Evolutionary conservation across 2,888 invertebrate genomes (phyloP), one percentile per base, ranked within the genome.

Genomic region (Trichopria drosophilae): DNA sequence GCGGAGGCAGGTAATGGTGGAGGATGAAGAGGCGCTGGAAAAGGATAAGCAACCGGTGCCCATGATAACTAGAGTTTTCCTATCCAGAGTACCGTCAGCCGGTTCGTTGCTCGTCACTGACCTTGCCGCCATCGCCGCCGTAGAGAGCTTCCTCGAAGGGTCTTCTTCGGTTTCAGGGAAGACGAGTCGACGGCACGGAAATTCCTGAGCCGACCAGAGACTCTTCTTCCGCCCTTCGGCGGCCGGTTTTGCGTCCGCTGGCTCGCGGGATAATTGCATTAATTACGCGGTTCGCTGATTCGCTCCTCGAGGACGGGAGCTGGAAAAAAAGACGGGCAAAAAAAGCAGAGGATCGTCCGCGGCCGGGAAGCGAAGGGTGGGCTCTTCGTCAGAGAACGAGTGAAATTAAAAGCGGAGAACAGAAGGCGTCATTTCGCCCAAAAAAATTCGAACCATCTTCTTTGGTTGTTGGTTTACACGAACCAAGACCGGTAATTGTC

Each of bases 41-140:
- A 22, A 20, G 13, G 43, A 34, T 23, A 36, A 44, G 46, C 40
- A 48, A 24, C 35, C 16, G 36, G 28, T 40, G 43, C 45, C 18
- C 47, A 20, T 32, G 23, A 37, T 53, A 56, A 47, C 55, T 53
- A 35, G 48, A 48, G 41, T 51, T 53, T 57, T 53, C 56, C 51
- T 37, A 22, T 19, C 32, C 37, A 22, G 35, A 44, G 45, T 41
- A 32, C 48, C 49, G 55, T 51, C 53, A 55, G 41, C 18, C 53
- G 53, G 58, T 59, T 58, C 58, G 58, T 59, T 46, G 59, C 54
- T 58, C 60, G 51, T 56, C 57, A 50, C 49, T 56, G 60, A 61
- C 57, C 59, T 53, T 55, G 57, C 40, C 53, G 16, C 28, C 16
- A 10, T 4, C 29, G 19, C 13, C n/a, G 15, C n/a, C n/a, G n/a